Conservation (phyloP, 2,888 invertebrate genomes). For the Platycnemis pennipes region DNA sequence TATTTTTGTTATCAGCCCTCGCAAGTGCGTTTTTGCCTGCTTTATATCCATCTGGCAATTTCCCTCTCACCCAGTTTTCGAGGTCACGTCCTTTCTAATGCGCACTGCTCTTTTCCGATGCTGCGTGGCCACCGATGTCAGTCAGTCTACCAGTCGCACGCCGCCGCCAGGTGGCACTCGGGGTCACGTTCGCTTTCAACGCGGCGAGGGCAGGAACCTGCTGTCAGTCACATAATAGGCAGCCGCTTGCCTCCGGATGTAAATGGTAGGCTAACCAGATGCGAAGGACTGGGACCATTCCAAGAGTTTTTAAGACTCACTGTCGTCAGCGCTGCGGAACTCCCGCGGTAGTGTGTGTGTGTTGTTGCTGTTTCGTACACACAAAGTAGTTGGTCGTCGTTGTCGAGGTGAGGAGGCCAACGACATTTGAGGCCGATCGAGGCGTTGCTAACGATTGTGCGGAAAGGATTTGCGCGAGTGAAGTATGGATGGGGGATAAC, state of each 20-base stretch:
- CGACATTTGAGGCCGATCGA: background rate
- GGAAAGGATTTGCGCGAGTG: background rate
- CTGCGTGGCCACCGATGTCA: background rate
- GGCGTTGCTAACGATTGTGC: background rate
- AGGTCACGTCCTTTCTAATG: background rate
- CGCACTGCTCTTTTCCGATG: background rate
- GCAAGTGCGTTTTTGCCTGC: background rate
- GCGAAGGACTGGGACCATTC: background rate
- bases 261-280: background rate
- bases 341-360: background rate
- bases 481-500: background rate
- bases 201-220: background rate
- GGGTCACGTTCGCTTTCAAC: conserved; percentile 24
- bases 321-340: background rate
- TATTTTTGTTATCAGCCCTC: background rate
- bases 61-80: background rate
- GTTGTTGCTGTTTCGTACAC: background rate
- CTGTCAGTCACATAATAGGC: conserved; percentile 19
- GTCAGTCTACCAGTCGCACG: background rate
- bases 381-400: too few species aligned
- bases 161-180: conserved; percentile 11
- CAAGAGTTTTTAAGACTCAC: background rate
- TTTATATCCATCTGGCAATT: background rate
- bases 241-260: background rate
- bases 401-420: background rate